Conservation (phyloP, 2,797 vertebrate genomes). For the Sebastolobus altivelis region DNA sequence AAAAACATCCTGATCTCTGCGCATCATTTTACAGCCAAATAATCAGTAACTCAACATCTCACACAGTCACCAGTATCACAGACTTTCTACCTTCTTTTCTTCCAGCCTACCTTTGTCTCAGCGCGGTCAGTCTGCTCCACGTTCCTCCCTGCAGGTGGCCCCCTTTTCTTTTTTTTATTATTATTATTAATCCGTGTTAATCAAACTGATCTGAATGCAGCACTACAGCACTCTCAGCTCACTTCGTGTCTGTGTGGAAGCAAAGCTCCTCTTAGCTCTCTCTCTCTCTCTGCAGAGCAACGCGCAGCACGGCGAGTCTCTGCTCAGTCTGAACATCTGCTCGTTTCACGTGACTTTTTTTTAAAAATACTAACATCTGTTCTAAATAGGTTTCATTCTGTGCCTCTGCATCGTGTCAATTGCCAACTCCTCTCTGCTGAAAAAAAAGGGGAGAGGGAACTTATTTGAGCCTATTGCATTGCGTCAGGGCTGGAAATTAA, state of each 20-base stretch:
- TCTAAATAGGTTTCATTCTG: conserved; percentile 94
- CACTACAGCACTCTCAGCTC: background rate
- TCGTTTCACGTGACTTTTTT: conserved; percentile 92
- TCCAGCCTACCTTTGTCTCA: conserved; percentile 56
- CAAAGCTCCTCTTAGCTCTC: conserved; percentile 60
- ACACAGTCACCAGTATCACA: background rate
- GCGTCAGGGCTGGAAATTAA: conserved; percentile 23
- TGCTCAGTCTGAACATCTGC: conserved; percentile 91
- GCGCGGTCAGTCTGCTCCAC: conserved; percentile 10
- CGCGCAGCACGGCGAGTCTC: conserved; percentile 82
- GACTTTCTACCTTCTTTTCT: background rate
- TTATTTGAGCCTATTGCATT: conserved; percentile 52
- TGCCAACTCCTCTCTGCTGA: conserved; percentile 83
- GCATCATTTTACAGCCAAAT: conserved; percentile 18
- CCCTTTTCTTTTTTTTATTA: conserved; percentile 1
- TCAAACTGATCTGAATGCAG: conserved; percentile 6
- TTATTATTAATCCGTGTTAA: conserved; percentile 53
- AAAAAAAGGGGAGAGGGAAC: conserved; percentile 62
- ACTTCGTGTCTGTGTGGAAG: conserved; percentile 17
- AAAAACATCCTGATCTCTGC: conserved; percentile 24
- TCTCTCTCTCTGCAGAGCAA: conserved; percentile 22
- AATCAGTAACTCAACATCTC: conserved; percentile 4
- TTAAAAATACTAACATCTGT: conserved; percentile 93
- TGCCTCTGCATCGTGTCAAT: conserved; percentile 90
- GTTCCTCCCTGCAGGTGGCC: conserved; percentile 31